Evolutionary conservation across 2,113 vertebrate genomes (phyloP).

Genomic region (Halichoeres trimaculatus): DNA sequence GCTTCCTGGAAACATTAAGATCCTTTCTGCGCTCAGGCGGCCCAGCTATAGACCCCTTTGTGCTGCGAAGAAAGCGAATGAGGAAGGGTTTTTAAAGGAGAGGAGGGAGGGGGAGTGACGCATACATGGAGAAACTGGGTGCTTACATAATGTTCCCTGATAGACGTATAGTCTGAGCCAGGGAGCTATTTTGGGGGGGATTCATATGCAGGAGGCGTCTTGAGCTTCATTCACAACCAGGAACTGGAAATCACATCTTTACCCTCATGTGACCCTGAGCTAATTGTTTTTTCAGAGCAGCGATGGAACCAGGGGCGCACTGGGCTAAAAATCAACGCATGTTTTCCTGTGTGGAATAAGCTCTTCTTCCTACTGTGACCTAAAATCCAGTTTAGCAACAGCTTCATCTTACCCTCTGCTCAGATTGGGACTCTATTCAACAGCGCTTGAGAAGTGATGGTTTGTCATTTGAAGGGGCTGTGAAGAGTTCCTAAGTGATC

Average conservation of each 20-base stretch:
- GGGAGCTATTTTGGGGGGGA: conserved; percentile 30
- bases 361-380: conserved; percentile 36
- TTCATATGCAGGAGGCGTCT: conserved; percentile 37
- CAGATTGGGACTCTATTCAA: conserved; percentile 40
- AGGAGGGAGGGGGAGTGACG: conserved; percentile 19
- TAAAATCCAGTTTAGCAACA: conserved; percentile 52
- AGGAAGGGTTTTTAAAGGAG: conserved; percentile 33
- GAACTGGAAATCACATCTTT: conserved; percentile 54
- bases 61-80: conserved; percentile 45
- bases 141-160: conserved; percentile 46
- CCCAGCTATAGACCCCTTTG: conserved; percentile 48
- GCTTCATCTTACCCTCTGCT: conserved; percentile 55
- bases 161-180: conserved; percentile 32
- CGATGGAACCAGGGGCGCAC: conserved; percentile 21
- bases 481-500: too few species aligned
- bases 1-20: conserved; percentile 73
- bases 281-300: conserved; percentile 52
- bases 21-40: conserved; percentile 52
- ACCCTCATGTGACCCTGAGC: conserved; percentile 50
- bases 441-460: conserved; percentile 25
- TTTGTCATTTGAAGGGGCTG: conserved; percentile 46
- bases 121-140: conserved; percentile 34
- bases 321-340: conserved; percentile 50
- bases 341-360: conserved; percentile 37
- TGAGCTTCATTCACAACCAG: conserved; percentile 33